Percentiles rank a stretch among this genome's conserved stretches.
Conservation (phyloP, 2,797 vertebrate genomes). For the Tauraco hartlaubi region DNA sequence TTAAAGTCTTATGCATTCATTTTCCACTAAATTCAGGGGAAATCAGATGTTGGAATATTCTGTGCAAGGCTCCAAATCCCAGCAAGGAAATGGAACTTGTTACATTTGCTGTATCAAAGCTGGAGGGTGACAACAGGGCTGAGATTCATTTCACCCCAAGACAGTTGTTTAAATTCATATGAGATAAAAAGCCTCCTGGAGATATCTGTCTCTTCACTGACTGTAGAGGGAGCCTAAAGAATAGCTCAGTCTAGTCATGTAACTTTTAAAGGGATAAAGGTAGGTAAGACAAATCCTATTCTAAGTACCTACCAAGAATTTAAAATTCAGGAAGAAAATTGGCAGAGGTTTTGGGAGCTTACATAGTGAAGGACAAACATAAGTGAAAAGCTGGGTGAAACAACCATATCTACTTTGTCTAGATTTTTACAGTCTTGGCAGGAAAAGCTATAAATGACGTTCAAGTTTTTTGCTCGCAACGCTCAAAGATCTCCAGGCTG, state of each 20-base stretch:
- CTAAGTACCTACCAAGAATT: not conserved
- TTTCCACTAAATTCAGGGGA: slow-evolving; percentile 27
- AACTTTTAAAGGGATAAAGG: slow-evolving; percentile 18
- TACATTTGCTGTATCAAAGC: slow-evolving; percentile 50
- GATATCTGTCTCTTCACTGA: slow-evolving; percentile 41
- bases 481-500: slow-evolving; percentile 51
- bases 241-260: not conserved
- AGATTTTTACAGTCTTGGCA: slow-evolving; percentile 61
- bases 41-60: slow-evolving; percentile 25
- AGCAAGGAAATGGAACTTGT: slow-evolving; percentile 14
- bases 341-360: slow-evolving; percentile 18
- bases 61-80: slow-evolving; percentile 38
- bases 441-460: slow-evolving; percentile 55
- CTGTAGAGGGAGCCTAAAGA: slow-evolving; percentile 64
- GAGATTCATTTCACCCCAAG: slow-evolving; percentile 62
- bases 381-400: slow-evolving; percentile 43
- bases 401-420: slow-evolving; percentile 42
- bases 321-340: slow-evolving; percentile 28
- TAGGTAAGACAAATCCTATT: slow-evolving; percentile 30
- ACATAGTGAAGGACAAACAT: slow-evolving; percentile 8
- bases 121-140: slow-evolving; percentile 46
- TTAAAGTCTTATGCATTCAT: not conserved
- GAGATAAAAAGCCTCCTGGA: slow-evolving; percentile 61
- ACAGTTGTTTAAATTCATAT: slow-evolving; percentile 64
- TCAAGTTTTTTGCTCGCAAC: not conserved